Evolutionary conservation across 2,797 vertebrate species (phyloP).

Genomic region (Rhyacichthys aspro): DNA sequence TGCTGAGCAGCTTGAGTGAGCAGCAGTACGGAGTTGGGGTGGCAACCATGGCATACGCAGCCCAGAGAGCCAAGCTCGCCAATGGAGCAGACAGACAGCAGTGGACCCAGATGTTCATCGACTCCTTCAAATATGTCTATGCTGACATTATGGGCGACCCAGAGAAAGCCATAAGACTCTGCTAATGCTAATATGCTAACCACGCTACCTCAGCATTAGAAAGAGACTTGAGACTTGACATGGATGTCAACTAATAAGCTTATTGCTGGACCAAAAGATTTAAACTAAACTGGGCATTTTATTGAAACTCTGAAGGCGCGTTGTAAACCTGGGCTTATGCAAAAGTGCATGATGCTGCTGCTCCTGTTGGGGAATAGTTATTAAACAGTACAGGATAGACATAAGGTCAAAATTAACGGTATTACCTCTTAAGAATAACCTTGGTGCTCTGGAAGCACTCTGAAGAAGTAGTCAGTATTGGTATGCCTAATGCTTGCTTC

Average conservation of each 20-base stretch:
- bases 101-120: slow-evolving; percentile 96
- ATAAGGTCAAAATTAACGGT: slow-evolving; percentile 23
- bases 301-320: slow-evolving; percentile 34
- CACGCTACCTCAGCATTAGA: slow-evolving; percentile 61
- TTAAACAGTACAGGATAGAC: neutral
- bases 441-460: neutral
- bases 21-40: slow-evolving; percentile 88
- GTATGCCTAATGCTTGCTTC: too few species aligned
- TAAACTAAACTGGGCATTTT: slow-evolving; percentile 47
- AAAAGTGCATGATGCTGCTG: slow-evolving; percentile 56
- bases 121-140: slow-evolving; percentile 96
- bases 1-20: slow-evolving; percentile 89
- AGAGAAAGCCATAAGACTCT: slow-evolving; percentile 85
- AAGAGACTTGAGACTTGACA: slow-evolving; percentile 2
- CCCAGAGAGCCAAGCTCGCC: slow-evolving; percentile 96
- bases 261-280: slow-evolving; percentile 55
- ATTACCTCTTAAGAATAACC: slow-evolving; percentile 5
- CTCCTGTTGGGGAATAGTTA: neutral
- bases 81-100: slow-evolving; percentile 89
- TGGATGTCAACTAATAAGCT: slow-evolving; percentile 62
- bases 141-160: slow-evolving; percentile 92
- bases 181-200: slow-evolving; percentile 79
- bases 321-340: slow-evolving; percentile 41
- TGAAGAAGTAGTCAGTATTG: too few species aligned
- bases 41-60: slow-evolving; percentile 96